These are phyloP conservation scores for Copsychus sechellarum DNA, from an alignment of 2,113 vertebrate genomes.

Conservation along the genomic window DNA sequence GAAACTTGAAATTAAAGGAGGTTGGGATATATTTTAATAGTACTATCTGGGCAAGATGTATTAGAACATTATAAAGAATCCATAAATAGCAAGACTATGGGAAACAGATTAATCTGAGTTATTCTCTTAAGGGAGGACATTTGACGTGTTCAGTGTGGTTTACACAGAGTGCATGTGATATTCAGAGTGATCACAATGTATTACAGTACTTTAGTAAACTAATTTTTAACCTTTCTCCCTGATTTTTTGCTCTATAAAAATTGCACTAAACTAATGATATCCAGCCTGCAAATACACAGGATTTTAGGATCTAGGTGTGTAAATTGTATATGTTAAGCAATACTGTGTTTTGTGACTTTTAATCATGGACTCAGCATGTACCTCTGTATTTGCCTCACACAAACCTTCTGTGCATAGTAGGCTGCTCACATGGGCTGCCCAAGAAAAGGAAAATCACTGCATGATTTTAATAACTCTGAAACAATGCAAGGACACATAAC, in stretches of 20 bases:
- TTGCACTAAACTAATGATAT: not conserved
- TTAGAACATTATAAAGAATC: not conserved
- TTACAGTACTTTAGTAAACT: not conserved
- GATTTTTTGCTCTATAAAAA: not conserved
- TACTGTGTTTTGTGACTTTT: not conserved
- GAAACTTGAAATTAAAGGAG: not conserved
- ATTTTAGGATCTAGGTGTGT: not conserved
- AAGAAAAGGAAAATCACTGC: not conserved
- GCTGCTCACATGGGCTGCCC: rapidly evolving
- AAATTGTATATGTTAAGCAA: not conserved
- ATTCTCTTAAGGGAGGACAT: not conserved
- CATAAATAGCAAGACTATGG: not conserved
- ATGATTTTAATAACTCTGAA: not conserved
- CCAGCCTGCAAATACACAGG: not conserved
- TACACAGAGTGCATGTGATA: not conserved
- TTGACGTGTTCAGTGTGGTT: not conserved
- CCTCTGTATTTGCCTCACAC: not conserved
- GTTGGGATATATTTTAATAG: not conserved
- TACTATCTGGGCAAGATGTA: not conserved
- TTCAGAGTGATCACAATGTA: not conserved
- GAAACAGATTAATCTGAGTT: not conserved
- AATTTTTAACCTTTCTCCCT: not conserved
- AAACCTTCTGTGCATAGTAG: not conserved
- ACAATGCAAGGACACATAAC: not conserved
- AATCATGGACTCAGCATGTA: not conserved